A percentile compares a stretch with the other conserved stretches of the same genome.
Conservation (phyloP, 2,797 vertebrate genomes). For the Tolypeutes matacus region DNA sequence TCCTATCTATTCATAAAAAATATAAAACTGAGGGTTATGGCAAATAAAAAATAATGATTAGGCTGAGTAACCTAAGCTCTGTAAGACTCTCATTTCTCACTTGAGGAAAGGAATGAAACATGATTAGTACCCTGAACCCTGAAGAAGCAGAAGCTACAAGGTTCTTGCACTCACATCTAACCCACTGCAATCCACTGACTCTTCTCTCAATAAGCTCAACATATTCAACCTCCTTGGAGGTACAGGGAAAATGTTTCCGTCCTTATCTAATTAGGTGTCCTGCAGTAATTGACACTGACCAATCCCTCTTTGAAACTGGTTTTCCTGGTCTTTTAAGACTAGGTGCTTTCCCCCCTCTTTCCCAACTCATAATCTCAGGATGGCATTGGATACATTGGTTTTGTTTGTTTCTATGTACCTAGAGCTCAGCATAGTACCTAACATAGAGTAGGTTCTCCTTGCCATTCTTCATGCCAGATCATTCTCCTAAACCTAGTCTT, state of each 20-base stretch:
- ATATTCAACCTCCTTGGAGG: not conserved
- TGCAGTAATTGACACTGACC: not conserved
- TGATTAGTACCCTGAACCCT: not conserved
- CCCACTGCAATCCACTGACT: not conserved
- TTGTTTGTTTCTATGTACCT: not conserved
- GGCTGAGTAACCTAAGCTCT: not conserved
- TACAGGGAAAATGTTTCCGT: not conserved
- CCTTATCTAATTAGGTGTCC: not conserved
- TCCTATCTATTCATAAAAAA: not conserved
- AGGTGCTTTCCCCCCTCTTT: not conserved
- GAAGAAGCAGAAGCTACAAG: not conserved
- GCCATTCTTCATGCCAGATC: not conserved
- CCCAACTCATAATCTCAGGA: not conserved
- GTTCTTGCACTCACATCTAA: not conserved
- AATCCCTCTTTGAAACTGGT: not conserved
- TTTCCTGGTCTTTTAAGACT: not conserved
- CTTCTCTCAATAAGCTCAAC: not conserved
- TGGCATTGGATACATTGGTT: not conserved
- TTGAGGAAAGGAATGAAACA: not conserved
- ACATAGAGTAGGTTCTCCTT: not conserved
- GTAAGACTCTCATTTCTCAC: not conserved
- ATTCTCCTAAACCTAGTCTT: not conserved
- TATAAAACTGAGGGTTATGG: not conserved
- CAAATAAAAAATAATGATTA: not conserved
- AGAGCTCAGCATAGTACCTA: not conserved